Evolutionary conservation across 2,888 invertebrate genomes (phyloP).

Genomic region (Theretra japonica): DNA sequence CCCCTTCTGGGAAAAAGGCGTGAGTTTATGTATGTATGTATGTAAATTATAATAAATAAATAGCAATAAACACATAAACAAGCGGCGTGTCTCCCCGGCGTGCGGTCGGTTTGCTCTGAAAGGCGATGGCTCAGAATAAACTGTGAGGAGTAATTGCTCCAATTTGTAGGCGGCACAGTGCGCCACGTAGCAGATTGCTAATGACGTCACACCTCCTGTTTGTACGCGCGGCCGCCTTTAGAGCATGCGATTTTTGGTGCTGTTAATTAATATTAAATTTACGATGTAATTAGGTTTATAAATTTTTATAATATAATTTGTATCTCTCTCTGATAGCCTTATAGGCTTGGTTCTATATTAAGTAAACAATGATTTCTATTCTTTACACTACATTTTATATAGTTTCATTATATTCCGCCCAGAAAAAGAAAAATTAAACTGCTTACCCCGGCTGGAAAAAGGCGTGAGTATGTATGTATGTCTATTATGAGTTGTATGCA

Average conservation of each 20-base stretch:
- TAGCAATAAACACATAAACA: too few species aligned
- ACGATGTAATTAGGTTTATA: not conserved
- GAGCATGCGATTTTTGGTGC: not conserved
- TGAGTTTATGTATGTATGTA: too few species aligned
- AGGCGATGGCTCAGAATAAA: conserved; percentile 64
- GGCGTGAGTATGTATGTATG: too few species aligned
- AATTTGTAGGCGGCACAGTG: conserved; percentile 70
- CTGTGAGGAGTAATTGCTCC: conserved; percentile 69
- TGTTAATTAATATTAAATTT: not conserved
- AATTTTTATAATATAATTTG: not conserved
- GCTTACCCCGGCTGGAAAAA: too few species aligned
- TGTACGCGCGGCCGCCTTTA: conserved; percentile 14
- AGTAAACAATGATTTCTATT: too few species aligned
- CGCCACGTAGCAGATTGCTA: conserved; percentile 61
- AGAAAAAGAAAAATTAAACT: too few species aligned
- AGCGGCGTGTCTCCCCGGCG: not conserved
- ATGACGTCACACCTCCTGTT: conserved; percentile 63
- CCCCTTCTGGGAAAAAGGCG: too few species aligned
- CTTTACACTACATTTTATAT: too few species aligned
- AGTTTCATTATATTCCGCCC: too few species aligned
- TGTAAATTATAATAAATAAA: too few species aligned
- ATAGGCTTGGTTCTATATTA: too few species aligned
- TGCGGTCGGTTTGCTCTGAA: conserved; percentile 16
- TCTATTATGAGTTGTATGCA: not conserved
- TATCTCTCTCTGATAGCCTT: too few species aligned